Evolutionary conservation across 2,113 vertebrate species (phyloP), one percentile per base, ranked within the genome.

Genomic region (Amazona guildingii): DNA sequence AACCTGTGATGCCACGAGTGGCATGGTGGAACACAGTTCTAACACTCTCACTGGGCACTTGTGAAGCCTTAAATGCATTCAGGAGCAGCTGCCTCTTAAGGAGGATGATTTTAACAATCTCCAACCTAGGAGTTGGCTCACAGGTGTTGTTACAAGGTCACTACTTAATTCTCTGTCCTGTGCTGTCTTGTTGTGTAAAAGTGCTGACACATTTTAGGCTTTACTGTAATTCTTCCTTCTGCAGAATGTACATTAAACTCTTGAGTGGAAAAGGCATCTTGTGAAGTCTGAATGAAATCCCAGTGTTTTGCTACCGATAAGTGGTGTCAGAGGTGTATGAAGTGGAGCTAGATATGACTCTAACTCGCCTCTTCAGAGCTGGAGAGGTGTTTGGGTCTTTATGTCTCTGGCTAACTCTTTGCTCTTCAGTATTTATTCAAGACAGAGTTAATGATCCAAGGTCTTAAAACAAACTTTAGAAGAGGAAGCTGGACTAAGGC

Each of bases 381-480:
- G 20, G 27, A 88, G 49, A 80, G 24, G 68, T 86, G 83, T 83
- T 90, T 78, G 59, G 8, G 21, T 1, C 29, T 74, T 77, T 37
- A 63, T 68, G 52, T 79, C 18, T 84, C 43, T 31, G 70, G 12
- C 49, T 89, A 41, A 72, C 68, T 88, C 48, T 81, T 92, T 12
- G 2, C 39, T 61, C 43, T 59, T 81, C 48, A 54, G 27, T 86
- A 66, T 95, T 96, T 90, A 80, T 37, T 86, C 27, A 74, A 85
- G 79, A 51, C 33, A 70, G 55, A 78, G 11, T 59, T 81, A 78
- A 77, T 70, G 46, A 90, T 27, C 78, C 23, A 18, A 70, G 66
- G 23, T 43, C 77, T 86, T 82, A 75, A 95, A 96, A 89, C 35
- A 91, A 89, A 67, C n/a, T 86, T 91, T 43, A 72, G 69, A 80